phyloP scores from a whole-genome alignment of 2,888 invertebrate species.

The Lordiphosa fenestrarum region DNA sequence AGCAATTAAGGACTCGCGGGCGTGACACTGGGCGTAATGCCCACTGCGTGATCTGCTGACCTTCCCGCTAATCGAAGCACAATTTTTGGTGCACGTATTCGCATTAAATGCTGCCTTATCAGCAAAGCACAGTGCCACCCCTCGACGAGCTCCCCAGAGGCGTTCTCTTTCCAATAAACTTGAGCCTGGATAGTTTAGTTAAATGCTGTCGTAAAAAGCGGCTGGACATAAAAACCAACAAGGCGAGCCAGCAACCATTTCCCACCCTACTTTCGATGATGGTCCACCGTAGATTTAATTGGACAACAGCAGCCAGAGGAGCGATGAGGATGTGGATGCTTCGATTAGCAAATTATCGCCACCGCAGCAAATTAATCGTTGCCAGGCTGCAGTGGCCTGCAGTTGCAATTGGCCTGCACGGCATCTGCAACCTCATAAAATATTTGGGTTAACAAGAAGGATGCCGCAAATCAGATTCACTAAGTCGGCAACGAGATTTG shows the following conservation, averaged over 20 bases:
- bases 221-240: conserved; percentile 37
- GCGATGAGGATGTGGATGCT: conserved; percentile 24
- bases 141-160: conserved; percentile 24
- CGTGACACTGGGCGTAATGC: conserved; percentile 54
- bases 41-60: conserved; percentile 45
- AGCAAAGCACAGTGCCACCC: conserved; percentile 34
- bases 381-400: conserved; percentile 21
- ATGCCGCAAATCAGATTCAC: conserved; percentile 69
- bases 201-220: conserved; percentile 64
- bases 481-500: conserved; percentile 57
- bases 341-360: conserved; percentile 66
- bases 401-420: conserved; percentile 14
- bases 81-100: conserved; percentile 44
- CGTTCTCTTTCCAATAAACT: neutral
- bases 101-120: conserved; percentile 60
- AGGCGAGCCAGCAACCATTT: conserved; percentile 17
- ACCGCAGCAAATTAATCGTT: conserved; percentile 64
- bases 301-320: conserved; percentile 38
- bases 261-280: conserved; percentile 62
- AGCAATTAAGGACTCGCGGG: conserved; percentile 31
- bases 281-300: conserved; percentile 35
- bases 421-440: conserved; percentile 44
- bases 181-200: conserved; percentile 63
- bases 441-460: conserved; percentile 62
- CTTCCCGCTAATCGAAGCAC: conserved; percentile 49